Base-by-base conservation (phyloP, 2,797 vertebrate genomes). In the Intellagama lesueurii region DNA sequence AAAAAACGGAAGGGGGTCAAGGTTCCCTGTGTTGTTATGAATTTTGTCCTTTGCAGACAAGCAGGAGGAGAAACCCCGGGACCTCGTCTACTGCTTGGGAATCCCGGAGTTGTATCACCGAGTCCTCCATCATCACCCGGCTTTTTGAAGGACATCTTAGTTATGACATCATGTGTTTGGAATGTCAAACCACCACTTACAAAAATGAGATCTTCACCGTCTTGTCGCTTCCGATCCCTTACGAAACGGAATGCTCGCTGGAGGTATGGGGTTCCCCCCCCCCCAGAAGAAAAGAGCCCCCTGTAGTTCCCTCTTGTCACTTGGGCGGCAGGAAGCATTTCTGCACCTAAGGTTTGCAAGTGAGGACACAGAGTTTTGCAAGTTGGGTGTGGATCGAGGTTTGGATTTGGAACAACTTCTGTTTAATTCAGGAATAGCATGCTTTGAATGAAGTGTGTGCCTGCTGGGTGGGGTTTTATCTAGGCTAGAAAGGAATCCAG, bases 111-210 rank as follows among this genome's bases (percentile, higher is more conserved):
- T 66, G 24, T 0, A 9, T 49, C 88, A 78, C 2, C 0, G 97
- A 98, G 83, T 94, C 96, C 12, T 98, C 98, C 6, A 94, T 98
- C 1, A 93, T 99, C 89, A 97, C 97, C 0, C 82, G 82, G 26
- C 93, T 98, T 52, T 98, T 99, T 72, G 98, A 98, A 93, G 98
- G 98, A 70, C 96, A 97, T 49, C 97, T 98, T 86, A 96, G 84
- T 89, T 97, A 97, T 1, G 77, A 91, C 60, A 97, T 97, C 75
- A 80, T 93, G 0, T 98, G 98, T 86, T 91, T 97, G 90, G 94
- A 94, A 86, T 98, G 98, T 86, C 95, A 95, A 52, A 96, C 95
- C 82, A 96, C 96, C 91, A 95, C 93, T 0, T 49, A 95, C 85
- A 98, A 92, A 95, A 95, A 95, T 0, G 98, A 98, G 93, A 93